Percentiles rank a stretch among this genome's conserved stretches.
phyloP scores from a whole-genome alignment of 2,888 invertebrate genomes.

The Andrena hattorfiana region DNA sequence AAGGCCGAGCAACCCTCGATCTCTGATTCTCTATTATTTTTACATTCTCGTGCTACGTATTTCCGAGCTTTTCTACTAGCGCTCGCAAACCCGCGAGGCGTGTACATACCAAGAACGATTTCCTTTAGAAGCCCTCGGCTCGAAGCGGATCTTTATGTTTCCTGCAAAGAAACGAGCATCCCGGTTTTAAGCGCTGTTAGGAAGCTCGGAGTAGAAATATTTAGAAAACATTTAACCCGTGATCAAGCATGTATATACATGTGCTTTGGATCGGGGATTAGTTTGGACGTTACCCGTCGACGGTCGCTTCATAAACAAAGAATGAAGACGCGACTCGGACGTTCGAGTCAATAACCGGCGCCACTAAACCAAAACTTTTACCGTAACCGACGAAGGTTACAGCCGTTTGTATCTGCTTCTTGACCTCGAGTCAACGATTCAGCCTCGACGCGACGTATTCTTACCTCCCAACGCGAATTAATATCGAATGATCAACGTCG shows the following conservation, averaged over 20 bases:
- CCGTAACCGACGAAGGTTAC: background rate
- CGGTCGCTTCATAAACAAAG: slow-evolving; percentile 21
- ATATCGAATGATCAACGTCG: too few relatives aligned
- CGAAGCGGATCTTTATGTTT: background rate
- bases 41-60: background rate
- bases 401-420: background rate
- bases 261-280: slow-evolving; percentile 14
- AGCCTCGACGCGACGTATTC: background rate
- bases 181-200: background rate
- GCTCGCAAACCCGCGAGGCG: background rate
- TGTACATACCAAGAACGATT: too few relatives aligned
- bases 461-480: background rate
- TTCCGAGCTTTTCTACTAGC: background rate
- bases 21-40: background rate
- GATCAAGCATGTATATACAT: background rate
- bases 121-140: background rate
- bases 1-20: background rate
- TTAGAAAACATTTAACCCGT: background rate
- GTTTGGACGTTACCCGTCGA: slow-evolving; percentile 9
- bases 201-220: background rate
- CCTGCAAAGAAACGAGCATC: background rate
- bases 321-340: background rate
- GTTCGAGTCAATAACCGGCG: background rate
- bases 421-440: background rate
- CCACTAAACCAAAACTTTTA: background rate